Evolutionary conservation across 2,113 vertebrate species (phyloP), one percentile per base, ranked within the genome.

Genomic region (Crotalus helleri): DNA sequence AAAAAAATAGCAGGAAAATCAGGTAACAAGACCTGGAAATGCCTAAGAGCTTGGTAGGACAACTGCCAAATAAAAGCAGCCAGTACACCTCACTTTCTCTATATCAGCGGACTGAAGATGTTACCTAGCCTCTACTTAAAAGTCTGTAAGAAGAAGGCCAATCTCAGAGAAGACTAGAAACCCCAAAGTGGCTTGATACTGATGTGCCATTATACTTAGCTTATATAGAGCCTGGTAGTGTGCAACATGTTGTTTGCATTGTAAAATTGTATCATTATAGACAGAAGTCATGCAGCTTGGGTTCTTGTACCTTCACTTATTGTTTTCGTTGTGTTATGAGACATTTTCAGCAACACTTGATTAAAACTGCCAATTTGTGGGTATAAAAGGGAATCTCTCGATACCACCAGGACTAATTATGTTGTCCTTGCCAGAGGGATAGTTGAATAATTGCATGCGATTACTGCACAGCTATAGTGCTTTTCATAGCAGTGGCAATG

Each of bases 381-480:
- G 94, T 96, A 97, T 97, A 97, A 98, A 90, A 98, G 97, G 97
- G 97, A 98, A 98, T 97, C 97, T 98, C 97, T 97, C 87, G 86
- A 97, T 96, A 96, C 95, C 97, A 97, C 97, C 97, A 97, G 96
- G 96, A 97, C 97, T 98, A 98, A 98, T 98, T 98, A 97, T 69
- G 0, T 97, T 97, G 98, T 97, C 98, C 97, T 98, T 98, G 98
- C 98, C 97, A 97, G 97, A 98, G 97, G 97, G 97, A 96, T 97
- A 97, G 98, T 96, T 98, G 97, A 98, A 98, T 98, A 98, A 98
- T 98, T 98, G 97, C 96, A 95, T 96, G 96, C 1, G 94, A 98
- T 98, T 98, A 97, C 97, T 97, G 97, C 97, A 97, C 95, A 97
- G 96, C 97, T 97, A 97, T 94, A 59, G 97, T 93, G 94, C 97